Conservation (phyloP, 2,113 vertebrate species). For the Oxyruncus cristatus region DNA sequence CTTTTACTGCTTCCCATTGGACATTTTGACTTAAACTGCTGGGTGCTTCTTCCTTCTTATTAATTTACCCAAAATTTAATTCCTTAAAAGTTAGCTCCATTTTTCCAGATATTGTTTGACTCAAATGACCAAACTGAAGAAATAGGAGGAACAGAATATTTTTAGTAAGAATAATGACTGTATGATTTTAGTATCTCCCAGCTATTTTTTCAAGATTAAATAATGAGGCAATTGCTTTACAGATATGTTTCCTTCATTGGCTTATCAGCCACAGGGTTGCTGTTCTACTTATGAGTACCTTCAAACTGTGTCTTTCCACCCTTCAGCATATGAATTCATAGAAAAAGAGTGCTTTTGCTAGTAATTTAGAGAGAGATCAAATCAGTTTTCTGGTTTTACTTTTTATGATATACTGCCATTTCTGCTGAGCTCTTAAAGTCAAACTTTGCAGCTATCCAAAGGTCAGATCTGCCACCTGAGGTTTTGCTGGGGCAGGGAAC, state of each 20-base stretch:
- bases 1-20: not conserved
- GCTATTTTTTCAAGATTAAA: not conserved
- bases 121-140: not conserved
- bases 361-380: not conserved
- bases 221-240: not conserved
- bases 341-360: not conserved
- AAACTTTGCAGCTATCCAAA: not conserved
- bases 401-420: not conserved
- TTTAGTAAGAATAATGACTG: not conserved
- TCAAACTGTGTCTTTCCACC: not conserved
- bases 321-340: not conserved
- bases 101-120: not conserved
- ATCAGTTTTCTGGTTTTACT: not conserved
- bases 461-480: not conserved
- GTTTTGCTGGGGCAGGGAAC: not conserved
- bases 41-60: not conserved
- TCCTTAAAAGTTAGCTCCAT: not conserved
- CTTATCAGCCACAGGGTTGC: not conserved
- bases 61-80: not conserved
- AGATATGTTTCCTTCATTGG: not conserved
- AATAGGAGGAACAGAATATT: not conserved
- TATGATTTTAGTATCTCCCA: not conserved
- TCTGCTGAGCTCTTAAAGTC: constrained; percentile 11
- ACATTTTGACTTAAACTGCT: not conserved
- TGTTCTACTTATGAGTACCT: not conserved